Conservation (phyloP, 1,140 invertebrate species). For the Megalonaias nervosa region DNA sequence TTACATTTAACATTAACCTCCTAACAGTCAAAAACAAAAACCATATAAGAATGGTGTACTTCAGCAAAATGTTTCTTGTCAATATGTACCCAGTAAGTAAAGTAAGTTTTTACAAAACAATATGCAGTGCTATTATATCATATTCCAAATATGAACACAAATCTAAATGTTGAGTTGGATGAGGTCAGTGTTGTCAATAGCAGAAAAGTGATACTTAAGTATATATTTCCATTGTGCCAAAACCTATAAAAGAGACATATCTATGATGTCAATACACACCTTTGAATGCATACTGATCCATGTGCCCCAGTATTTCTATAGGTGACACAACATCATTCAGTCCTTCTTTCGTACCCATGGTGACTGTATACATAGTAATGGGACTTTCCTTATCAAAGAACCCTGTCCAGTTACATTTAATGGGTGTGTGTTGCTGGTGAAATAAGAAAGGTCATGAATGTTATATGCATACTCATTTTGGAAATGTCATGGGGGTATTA, state of each 20-base stretch:
- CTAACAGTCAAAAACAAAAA: too few species aligned
- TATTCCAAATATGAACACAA: too few species aligned
- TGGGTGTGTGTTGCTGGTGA: slow-evolving; percentile 12
- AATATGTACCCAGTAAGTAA: too few species aligned
- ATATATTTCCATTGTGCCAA: neutral
- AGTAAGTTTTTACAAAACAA: too few species aligned
- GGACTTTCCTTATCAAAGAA: slow-evolving; percentile 43
- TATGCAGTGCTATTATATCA: too few species aligned
- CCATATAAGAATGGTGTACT: too few species aligned
- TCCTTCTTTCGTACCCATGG: slow-evolving; percentile 37
- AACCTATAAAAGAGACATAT: neutral
- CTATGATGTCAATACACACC: neutral
- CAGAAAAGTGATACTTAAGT: neutral
- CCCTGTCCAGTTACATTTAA: slow-evolving; percentile 43
- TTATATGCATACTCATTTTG: too few species aligned
- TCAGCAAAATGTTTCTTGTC: too few species aligned
- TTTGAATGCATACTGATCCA: neutral
- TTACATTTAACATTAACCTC: too few species aligned
- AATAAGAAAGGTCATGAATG: too few species aligned
- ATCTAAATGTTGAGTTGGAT: too few species aligned
- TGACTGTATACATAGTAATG: slow-evolving; percentile 34
- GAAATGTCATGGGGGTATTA: too few species aligned
- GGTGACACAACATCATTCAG: slow-evolving; percentile 24
- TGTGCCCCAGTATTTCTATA: slow-evolving; percentile 18
- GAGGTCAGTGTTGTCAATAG: neutral